A percentile compares a stretch with the other conserved stretches of the same genome.
phyloP scores from a whole-genome alignment of 2,888 invertebrate species.

The Tupiocoris notatus region DNA sequence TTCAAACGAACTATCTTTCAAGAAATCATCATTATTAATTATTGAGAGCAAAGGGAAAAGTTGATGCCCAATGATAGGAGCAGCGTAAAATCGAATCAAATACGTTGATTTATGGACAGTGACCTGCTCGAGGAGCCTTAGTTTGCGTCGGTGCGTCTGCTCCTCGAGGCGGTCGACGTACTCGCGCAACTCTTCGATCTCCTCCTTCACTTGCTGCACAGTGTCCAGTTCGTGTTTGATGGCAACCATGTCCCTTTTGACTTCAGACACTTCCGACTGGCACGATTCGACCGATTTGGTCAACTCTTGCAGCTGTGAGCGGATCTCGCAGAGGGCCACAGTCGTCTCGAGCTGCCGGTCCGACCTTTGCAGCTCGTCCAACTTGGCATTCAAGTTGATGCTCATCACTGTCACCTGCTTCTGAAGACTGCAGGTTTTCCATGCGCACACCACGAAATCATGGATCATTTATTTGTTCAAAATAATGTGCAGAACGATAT shows the following conservation, averaged over 20 bases:
- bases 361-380: slow-evolving; percentile 85
- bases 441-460: neutral
- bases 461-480: no score
- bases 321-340: slow-evolving; percentile 89
- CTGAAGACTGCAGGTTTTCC: slow-evolving; percentile 71
- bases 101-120: slow-evolving; percentile 1
- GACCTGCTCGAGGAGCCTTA: slow-evolving; percentile 89
- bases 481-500: no score
- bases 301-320: slow-evolving; percentile 87
- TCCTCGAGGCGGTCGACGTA: slow-evolving; percentile 90
- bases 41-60: no score
- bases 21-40: no score
- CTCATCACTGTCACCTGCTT: slow-evolving; percentile 98
- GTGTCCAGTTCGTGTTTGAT: slow-evolving; percentile 92
- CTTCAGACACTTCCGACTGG: slow-evolving; percentile 83
- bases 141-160: slow-evolving; percentile 84
- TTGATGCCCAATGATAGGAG: no score
- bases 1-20: no score
- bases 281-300: slow-evolving; percentile 93
- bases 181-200: slow-evolving; percentile 88
- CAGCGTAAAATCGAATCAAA: no score
- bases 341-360: slow-evolving; percentile 91
- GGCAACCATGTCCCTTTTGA: slow-evolving; percentile 92
- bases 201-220: slow-evolving; percentile 91
- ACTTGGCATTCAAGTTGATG: slow-evolving; percentile 90